phyloP scores from a whole-genome alignment of 1,140 invertebrate species.

The Diorhabda elongata region DNA sequence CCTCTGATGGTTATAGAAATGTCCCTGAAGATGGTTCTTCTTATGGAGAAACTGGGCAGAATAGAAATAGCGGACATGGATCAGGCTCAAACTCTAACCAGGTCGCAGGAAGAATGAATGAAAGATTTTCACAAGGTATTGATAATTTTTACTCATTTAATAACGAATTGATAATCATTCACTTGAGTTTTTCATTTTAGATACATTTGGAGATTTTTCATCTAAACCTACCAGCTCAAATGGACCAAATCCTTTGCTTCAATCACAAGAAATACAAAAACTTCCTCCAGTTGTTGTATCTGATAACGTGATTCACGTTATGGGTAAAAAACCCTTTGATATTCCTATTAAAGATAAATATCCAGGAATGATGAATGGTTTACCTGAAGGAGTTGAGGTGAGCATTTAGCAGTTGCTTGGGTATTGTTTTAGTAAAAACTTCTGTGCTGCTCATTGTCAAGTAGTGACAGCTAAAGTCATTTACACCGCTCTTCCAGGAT shows the following conservation, averaged over 20 bases:
- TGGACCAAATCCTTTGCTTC: conserved; percentile 17
- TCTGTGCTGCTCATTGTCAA: too few relatives aligned
- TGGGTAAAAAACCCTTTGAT: conserved; percentile 32
- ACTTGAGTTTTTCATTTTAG: neutral
- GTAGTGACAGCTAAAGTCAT: neutral
- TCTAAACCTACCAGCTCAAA: neutral
- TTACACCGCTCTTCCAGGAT: too few relatives aligned
- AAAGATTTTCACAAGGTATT: too few relatives aligned
- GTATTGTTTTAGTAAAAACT: too few relatives aligned
- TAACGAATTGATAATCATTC: too few relatives aligned
- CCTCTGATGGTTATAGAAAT: too few relatives aligned
- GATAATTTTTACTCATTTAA: too few relatives aligned
- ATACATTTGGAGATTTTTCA: neutral
- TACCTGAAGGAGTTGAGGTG: conserved; percentile 49
- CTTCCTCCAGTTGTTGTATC: conserved; percentile 34
- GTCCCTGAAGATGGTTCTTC: too few relatives aligned
- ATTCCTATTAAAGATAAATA: conserved; percentile 45
- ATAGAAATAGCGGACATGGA: too few relatives aligned
- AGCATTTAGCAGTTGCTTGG: neutral
- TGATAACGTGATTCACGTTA: conserved; percentile 39
- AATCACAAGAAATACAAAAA: conserved; percentile 12
- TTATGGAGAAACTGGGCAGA: too few relatives aligned
- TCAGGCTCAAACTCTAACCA: too few relatives aligned
- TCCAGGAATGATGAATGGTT: conserved; percentile 46
- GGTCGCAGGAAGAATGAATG: too few relatives aligned